A percentile compares a stretch with the other conserved stretches of the same genome.
Conservation (phyloP, 2,113 vertebrate genomes). For the Hepsetus odoe region DNA sequence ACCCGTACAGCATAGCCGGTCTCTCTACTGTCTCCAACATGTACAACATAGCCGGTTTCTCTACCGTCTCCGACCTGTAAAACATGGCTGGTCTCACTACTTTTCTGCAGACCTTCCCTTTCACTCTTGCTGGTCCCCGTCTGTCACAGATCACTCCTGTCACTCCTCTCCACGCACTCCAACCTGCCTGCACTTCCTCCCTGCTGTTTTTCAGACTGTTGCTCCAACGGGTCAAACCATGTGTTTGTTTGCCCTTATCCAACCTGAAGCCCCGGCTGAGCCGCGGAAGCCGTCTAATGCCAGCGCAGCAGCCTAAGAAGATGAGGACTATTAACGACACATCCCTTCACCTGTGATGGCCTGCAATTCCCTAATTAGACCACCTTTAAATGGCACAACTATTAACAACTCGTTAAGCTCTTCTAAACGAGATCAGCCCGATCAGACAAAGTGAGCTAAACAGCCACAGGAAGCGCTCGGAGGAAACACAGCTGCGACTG, state of each 20-base stretch:
- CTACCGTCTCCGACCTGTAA: no score
- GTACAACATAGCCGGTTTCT: no score
- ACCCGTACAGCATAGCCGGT: no score
- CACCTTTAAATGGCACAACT: slow-evolving; percentile 29
- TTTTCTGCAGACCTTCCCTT: no score
- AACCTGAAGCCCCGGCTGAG: not conserved
- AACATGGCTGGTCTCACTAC: no score
- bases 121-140: no score
- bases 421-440: slow-evolving; percentile 42
- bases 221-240: not conserved
- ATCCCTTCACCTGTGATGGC: slow-evolving; percentile 40
- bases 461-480: not conserved
- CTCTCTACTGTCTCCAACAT: no score
- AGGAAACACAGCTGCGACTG: no score
- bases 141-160: no score
- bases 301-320: not conserved
- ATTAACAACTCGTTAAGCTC: slow-evolving; percentile 36
- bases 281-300: not conserved
- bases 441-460: slow-evolving; percentile 27
- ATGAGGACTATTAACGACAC: slow-evolving; percentile 1
- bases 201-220: not conserved
- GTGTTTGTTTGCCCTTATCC: not conserved
- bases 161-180: no score
- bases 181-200: no score
- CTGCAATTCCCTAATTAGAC: slow-evolving; percentile 45